Percentiles rank a stretch among this genome's conserved stretches.
Evolutionary conservation across 2,888 invertebrate species (phyloP).

Genomic region (Philereme transversata): DNA sequence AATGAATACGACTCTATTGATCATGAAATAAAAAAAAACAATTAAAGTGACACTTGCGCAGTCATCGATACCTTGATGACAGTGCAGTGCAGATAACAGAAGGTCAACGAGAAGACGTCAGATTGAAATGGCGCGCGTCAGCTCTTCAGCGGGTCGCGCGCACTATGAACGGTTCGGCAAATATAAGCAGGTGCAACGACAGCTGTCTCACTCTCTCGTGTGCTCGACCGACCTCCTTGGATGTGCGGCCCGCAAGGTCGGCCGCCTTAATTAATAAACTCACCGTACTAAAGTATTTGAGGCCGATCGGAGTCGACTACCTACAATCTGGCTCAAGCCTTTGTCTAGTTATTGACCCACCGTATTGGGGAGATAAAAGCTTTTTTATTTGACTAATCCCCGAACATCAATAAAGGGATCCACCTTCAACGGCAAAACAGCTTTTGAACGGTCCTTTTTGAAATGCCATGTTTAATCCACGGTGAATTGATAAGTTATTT

Average conservation of each 20-base stretch:
- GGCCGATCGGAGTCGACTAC: slow-evolving; percentile 80
- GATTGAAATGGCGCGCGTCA: slow-evolving; percentile 66
- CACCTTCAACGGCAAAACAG: slow-evolving; percentile 22
- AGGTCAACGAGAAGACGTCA: slow-evolving; percentile 80
- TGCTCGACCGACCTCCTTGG: slow-evolving; percentile 78
- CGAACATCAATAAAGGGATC: slow-evolving; percentile 34
- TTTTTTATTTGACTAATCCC: slow-evolving; percentile 60
- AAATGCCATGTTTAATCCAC: slow-evolving; percentile 22
- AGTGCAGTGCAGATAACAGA: slow-evolving; percentile 72
- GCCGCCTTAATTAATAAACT: slow-evolving; percentile 84
- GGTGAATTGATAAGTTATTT: slow-evolving; percentile 31
- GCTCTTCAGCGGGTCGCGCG: slow-evolving; percentile 59
- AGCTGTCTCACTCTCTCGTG: slow-evolving; percentile 62
- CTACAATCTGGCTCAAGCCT: slow-evolving; percentile 78
- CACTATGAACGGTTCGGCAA: slow-evolving; percentile 43
- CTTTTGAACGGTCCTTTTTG: slow-evolving; percentile 24
- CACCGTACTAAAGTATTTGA: slow-evolving; percentile 81
- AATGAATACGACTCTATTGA: not conserved
- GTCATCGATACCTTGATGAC: slow-evolving; percentile 47
- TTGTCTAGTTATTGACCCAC: slow-evolving; percentile 82
- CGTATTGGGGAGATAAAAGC: slow-evolving; percentile 56
- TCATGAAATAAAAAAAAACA: slow-evolving; percentile 1
- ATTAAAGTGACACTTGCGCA: slow-evolving; percentile 18
- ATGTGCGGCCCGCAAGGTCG: slow-evolving; percentile 83
- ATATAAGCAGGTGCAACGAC: slow-evolving; percentile 40